A percentile compares a stretch with the other conserved stretches of the same genome.
Evolutionary conservation across 2,113 vertebrate species (phyloP).

Genomic region (Recurvirostra avosetta): DNA sequence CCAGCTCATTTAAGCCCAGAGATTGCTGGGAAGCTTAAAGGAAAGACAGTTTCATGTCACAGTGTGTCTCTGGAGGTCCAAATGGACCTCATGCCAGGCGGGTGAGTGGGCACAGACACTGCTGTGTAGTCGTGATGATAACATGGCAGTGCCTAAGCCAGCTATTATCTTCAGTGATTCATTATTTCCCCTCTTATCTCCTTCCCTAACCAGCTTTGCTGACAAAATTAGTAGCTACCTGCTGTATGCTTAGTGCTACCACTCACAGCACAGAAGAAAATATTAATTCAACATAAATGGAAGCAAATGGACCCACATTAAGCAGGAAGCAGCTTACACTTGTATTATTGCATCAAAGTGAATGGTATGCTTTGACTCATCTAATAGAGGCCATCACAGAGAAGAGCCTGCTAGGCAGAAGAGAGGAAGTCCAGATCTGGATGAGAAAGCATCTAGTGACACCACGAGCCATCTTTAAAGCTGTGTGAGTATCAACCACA

Average conservation of each 20-base stretch:
- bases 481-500: background rate
- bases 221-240: slow-evolving; percentile 52
- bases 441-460: slow-evolving; percentile 2
- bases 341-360: background rate
- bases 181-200: slow-evolving; percentile 20
- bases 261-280: background rate
- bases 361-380: slow-evolving; percentile 19
- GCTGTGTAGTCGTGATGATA: background rate
- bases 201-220: background rate
- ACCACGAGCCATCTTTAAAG: background rate
- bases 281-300: slow-evolving; percentile 18
- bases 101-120: background rate
- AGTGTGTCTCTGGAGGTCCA: background rate
- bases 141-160: background rate
- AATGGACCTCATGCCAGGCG: background rate
- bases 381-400: background rate
- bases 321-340: slow-evolving; percentile 1
- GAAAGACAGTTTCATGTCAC: background rate
- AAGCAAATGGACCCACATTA: background rate
- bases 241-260: background rate
- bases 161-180: slow-evolving; percentile 14
- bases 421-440: background rate
- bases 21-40: background rate
- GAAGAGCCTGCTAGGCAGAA: background rate
- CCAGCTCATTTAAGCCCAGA: background rate